A percentile compares a stretch with the other conserved stretches of the same genome.
phyloP scores from a whole-genome alignment of 2,888 invertebrate species.

The Muschampia plurimacula region DNA sequence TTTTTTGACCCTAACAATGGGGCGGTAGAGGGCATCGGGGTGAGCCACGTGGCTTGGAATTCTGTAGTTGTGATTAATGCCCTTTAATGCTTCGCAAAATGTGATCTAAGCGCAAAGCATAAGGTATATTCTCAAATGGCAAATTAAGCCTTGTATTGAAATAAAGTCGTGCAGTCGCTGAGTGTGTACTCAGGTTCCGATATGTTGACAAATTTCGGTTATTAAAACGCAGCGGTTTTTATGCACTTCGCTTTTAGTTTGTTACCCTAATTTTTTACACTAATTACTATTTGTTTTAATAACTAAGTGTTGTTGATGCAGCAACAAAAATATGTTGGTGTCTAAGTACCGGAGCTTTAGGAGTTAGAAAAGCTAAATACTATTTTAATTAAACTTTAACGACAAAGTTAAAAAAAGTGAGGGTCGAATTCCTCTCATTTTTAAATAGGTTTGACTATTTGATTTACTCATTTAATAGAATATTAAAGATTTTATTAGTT shows the following conservation, averaged over 20 bases:
- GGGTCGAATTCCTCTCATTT: too few relatives aligned
- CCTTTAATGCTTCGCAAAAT: conserved; percentile 18
- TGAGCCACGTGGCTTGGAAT: conserved; percentile 67
- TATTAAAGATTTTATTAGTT: too few relatives aligned
- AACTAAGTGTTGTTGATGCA: too few relatives aligned
- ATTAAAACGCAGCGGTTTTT: neutral
- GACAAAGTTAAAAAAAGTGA: too few relatives aligned
- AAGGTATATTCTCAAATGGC: conserved; percentile 19
- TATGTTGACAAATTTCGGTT: neutral
- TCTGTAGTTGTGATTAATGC: conserved; percentile 45
- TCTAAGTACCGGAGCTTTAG: too few relatives aligned
- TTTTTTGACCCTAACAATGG: conserved; percentile 77
- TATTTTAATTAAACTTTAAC: too few relatives aligned
- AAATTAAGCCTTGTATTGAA: conserved; percentile 2
- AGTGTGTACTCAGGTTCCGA: conserved; percentile 15
- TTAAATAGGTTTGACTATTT: too few relatives aligned
- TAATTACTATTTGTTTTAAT: too few relatives aligned
- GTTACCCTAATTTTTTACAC: neutral
- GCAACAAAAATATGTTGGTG: too few relatives aligned
- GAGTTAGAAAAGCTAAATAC: too few relatives aligned
- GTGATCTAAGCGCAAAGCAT: neutral
- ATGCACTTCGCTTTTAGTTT: neutral
- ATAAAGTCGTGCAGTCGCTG: conserved; percentile 29
- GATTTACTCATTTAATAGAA: too few relatives aligned
- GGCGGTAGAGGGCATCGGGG: conserved; percentile 57